A percentile compares a stretch with the other conserved stretches of the same genome.
Evolutionary conservation across 1,140 invertebrate genomes (phyloP).

Genomic region (Atta texana): DNA sequence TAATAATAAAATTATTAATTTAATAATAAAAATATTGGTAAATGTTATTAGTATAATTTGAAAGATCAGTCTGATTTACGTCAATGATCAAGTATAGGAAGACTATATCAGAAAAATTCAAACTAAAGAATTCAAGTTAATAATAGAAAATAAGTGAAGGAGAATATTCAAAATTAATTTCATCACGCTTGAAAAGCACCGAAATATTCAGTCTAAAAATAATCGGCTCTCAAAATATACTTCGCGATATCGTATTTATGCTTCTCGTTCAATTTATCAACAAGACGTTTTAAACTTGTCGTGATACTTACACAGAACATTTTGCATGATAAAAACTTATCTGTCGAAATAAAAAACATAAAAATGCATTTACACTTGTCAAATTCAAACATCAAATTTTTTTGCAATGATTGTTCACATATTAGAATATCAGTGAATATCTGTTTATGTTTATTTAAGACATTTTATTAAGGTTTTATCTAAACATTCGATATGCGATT

Average conservation of each 20-base stretch:
- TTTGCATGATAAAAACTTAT: conserved; percentile 27
- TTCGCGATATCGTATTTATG: conserved; percentile 1
- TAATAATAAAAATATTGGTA: neutral
- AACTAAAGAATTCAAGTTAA: neutral
- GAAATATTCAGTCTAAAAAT: conserved; percentile 27
- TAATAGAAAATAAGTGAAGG: conserved; percentile 9
- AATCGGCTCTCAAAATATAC: conserved; percentile 5
- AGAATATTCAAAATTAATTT: neutral
- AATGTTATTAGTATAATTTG: neutral
- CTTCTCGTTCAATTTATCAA: conserved; percentile 20
- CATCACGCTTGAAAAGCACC: neutral
- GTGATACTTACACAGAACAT: neutral
- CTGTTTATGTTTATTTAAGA: neutral
- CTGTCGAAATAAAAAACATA: neutral
- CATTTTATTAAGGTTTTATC: neutral
- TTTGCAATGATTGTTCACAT: neutral
- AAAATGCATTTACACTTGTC: neutral
- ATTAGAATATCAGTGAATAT: neutral
- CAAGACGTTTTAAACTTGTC: conserved; percentile 3
- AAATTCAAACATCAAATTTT: conserved; percentile 22
- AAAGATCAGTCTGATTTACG: neutral
- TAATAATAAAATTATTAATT: too few species aligned
- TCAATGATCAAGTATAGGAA: neutral
- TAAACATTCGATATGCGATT: neutral
- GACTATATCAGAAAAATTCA: neutral